These are phyloP conservation scores for Cyphomyrmex costatus DNA, from an alignment of 1,140 invertebrate genomes.

Conservation along the genomic window DNA sequence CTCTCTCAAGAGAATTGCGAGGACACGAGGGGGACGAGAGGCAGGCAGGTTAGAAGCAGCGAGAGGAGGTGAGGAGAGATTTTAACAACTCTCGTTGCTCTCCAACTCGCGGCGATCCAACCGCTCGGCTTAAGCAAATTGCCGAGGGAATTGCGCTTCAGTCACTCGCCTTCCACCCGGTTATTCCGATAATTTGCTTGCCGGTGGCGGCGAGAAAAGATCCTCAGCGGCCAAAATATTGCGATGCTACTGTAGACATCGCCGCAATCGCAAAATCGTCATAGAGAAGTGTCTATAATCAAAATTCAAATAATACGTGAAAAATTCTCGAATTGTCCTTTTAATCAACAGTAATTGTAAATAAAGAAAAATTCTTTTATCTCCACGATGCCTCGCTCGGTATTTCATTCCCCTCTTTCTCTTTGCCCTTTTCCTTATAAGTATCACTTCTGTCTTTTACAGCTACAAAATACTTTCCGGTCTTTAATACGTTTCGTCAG, in stretches of 20 bases:
- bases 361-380: background rate
- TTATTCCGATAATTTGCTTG: slow-evolving; percentile 74
- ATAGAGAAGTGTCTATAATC: background rate
- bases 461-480: slow-evolving; percentile 44
- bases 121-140: slow-evolving; percentile 77
- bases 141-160: slow-evolving; percentile 71
- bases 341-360: background rate
- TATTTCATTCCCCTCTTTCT: background rate
- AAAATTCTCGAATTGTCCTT: background rate
- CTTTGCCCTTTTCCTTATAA: background rate
- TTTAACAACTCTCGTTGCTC: slow-evolving; percentile 77
- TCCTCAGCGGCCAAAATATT: slow-evolving; percentile 39
- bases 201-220: slow-evolving; percentile 57
- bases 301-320: background rate
- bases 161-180: slow-evolving; percentile 72
- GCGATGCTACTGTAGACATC: slow-evolving; percentile 3
- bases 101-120: slow-evolving; percentile 71
- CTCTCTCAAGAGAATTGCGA: slow-evolving; percentile 48
- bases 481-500: slow-evolving; percentile 56
- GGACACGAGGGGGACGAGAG: background rate
- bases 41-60: background rate
- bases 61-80: slow-evolving; percentile 63
- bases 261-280: background rate
- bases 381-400: background rate
- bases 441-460: slow-evolving; percentile 27